Evolutionary conservation across 2,797 vertebrate species (phyloP), one percentile per base, ranked within the genome.

Genomic region (Tarsius wallacei): DNA sequence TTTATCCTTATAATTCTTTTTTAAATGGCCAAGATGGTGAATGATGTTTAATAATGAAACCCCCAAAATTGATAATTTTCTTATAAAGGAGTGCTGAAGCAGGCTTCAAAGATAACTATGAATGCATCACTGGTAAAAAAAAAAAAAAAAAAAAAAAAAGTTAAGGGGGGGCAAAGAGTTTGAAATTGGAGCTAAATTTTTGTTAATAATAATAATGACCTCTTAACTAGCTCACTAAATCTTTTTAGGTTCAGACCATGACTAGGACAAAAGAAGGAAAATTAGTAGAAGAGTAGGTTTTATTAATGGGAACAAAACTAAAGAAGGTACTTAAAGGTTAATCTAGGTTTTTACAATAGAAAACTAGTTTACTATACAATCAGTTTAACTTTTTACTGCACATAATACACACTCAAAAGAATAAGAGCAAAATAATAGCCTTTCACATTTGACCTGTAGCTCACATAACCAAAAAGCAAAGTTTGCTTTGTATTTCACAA

Each of bases 301-400:
- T 22, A 83, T 95, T 22, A 83, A 26, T 16, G 19, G 11, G 5
- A 78, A 91, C 24, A 94, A 88, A 82, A 78, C 36, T 28, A 55
- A 81, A 80, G 12, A 55, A 82, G 2, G 13, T 83, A 91, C 14
- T 51, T 68, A 36, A 3, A 94, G 26, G 94, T 93, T 88, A 77
- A 90, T 61, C 22, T 90, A 21, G 4, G 1, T 57, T 90, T 95
- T 63, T 68, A 12, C 95, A 80, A 85, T 1, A 92, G 57, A 71
- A 96, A 66, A 90, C 36, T 78, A 64, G 21, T 42, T 68, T 87
- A 91, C 15, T 74, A 95, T 16, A 94, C 33, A 83, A 88, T 85
- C 51, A 80, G 84, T 57, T 80, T 77, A 96, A 89, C 47, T 94
- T 93, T 88, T 74, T 64, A 63, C n/a, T 57, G 10, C 1, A 96